Evolutionary conservation across 1,140 invertebrate genomes (phyloP).

Genomic region (Cataglyphis hispanica): DNA sequence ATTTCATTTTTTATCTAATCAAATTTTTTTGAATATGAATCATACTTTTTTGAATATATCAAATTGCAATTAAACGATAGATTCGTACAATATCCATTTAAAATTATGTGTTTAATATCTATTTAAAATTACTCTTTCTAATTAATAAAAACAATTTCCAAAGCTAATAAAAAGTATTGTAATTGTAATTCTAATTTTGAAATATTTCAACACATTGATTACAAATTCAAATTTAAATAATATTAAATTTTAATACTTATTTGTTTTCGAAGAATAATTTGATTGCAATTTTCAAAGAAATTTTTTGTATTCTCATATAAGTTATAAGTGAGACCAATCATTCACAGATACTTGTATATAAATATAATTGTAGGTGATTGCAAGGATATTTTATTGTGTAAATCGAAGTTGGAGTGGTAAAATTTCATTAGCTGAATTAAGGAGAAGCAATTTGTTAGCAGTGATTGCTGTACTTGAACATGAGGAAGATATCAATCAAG

Average conservation of each 20-base stretch:
- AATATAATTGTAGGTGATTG: slow-evolving; percentile 91
- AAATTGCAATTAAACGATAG: neutral
- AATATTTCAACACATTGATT: neutral
- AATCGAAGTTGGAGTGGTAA: slow-evolving; percentile 99
- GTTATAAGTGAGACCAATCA: neutral
- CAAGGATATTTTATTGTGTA: slow-evolving; percentile 99
- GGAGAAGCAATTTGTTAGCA: slow-evolving; percentile 95
- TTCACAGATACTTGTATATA: neutral
- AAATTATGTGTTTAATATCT: neutral
- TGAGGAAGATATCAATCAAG: slow-evolving; percentile 98
- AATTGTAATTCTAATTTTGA: neutral
- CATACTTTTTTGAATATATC: neutral
- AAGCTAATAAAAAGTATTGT: neutral
- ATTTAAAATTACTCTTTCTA: neutral
- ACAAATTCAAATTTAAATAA: neutral
- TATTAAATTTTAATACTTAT: neutral
- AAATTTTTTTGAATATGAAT: neutral
- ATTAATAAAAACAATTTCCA: neutral
- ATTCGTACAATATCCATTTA: neutral
- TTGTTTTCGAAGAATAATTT: slow-evolving; percentile 4
- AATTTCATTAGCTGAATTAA: slow-evolving; percentile 95
- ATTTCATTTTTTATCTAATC: neutral
- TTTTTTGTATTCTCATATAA: neutral
- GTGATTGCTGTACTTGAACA: slow-evolving; percentile 93
- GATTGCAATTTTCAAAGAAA: neutral